Base-by-base conservation (phyloP, 2,888 invertebrate species). In the Harmothoe impar region DNA sequence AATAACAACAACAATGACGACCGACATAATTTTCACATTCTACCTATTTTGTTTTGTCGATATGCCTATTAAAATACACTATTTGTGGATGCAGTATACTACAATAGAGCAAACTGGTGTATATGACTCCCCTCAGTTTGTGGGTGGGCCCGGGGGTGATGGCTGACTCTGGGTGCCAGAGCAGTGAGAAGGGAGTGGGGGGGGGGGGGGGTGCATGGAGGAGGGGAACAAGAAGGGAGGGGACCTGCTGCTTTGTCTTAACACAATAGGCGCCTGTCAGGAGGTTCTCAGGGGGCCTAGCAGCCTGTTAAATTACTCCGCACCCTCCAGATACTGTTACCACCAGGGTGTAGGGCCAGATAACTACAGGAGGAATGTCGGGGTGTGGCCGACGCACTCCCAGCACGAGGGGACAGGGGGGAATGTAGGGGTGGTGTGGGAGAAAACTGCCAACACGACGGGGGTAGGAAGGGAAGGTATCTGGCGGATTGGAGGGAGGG, bases 181-280 rank as follows among this genome's bases (percentile, higher is more conserved):
- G 20, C 62, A 29, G 15, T 72, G 29, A 29, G n/a, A 29, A 25
- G 25, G 29, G 29, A 15, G 25, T 7, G 72, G 31, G 72, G 0
- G 25, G 72, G 72, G 31, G 5, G 68, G 68, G 15, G 12, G 68
- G 15, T 5, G 17, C n/a, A 7, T 17, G 15, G 15, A n/a, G 31
- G 72, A n/a, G 25, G 72, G 31, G 29, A n/a, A 72, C 0, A 25
- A 29, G 29, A 29, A 0, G 29, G 29, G 72, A 72, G 31, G 5
- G 25, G 72, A 29, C 10, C 23, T 15, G 1, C 72, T 31, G 25
- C 72, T 72, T 25, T 72, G 72, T 72, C 72, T 72, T 29, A 72
- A 25, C 72, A 72, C 72, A 72, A 72, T 29, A 72, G 72, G 72
- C 17, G 3, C 29, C 72, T 72, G 72, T 72, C 72, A 72, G 7